These are phyloP conservation scores for Drosophila suboccidentalis DNA, from an alignment of 2,888 invertebrate genomes.

Conservation along the genomic window DNA sequence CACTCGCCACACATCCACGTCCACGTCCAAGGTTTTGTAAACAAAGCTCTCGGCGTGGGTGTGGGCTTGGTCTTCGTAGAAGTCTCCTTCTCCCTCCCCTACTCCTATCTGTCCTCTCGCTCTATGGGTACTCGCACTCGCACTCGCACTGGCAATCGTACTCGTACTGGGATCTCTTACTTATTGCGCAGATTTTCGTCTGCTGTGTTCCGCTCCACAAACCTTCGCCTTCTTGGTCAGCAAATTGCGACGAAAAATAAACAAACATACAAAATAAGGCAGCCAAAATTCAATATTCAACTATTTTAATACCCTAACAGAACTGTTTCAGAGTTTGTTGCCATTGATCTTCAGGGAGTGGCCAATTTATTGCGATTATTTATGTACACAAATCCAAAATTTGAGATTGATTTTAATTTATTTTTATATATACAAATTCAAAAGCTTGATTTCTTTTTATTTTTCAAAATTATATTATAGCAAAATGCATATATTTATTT, in stretches of 20 bases:
- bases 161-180: slow-evolving; percentile 19
- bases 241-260: slow-evolving; percentile 42
- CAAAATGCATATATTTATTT: no score
- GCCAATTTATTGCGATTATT: not conserved
- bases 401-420: no score
- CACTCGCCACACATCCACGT: slow-evolving; percentile 64
- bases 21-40: slow-evolving; percentile 78
- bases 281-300: slow-evolving; percentile 35
- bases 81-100: slow-evolving; percentile 16
- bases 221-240: slow-evolving; percentile 51
- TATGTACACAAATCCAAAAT: not conserved
- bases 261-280: slow-evolving; percentile 10
- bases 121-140: not conserved
- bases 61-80: slow-evolving; percentile 58
- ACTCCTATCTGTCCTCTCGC: not conserved
- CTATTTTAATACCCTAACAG: slow-evolving; percentile 10
- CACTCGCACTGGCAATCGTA: no score
- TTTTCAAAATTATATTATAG: no score
- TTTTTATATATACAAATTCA: no score
- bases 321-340: not conserved
- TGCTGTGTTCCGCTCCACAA: slow-evolving; percentile 71
- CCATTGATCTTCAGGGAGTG: not conserved
- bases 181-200: slow-evolving; percentile 21
- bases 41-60: slow-evolving; percentile 68
- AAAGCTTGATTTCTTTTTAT: no score